A percentile compares a stretch with the other conserved stretches of the same genome.
Conservation (phyloP, 2,113 vertebrate genomes). For the Lanius collurio region DNA sequence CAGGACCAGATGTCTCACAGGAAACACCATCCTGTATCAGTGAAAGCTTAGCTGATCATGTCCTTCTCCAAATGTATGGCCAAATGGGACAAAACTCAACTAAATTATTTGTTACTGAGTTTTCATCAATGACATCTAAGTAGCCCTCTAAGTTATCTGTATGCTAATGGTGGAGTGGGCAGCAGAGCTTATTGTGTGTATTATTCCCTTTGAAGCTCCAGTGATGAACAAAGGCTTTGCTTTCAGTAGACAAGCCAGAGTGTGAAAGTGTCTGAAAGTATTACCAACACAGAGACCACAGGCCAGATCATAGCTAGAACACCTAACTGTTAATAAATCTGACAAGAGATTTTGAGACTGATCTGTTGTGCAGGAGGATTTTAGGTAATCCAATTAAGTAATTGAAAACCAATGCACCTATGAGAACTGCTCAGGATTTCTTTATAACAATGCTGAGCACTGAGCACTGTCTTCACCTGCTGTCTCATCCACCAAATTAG, state of each 20-base stretch:
- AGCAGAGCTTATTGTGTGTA: not conserved
- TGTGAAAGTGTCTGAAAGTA: not conserved
- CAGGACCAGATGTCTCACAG: not conserved
- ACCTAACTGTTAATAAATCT: not conserved
- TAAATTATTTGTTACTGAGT: not conserved
- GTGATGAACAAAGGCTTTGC: not conserved
- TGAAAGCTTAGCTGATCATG: not conserved
- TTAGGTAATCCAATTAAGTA: not conserved
- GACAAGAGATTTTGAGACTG: not conserved
- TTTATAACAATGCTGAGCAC: not conserved
- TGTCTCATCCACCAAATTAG: not conserved
- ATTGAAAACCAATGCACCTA: not conserved
- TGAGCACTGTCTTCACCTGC: not conserved
- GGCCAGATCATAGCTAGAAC: not conserved
- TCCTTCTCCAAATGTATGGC: not conserved
- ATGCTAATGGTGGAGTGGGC: not conserved
- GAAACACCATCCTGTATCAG: not conserved
- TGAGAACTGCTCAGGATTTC: not conserved
- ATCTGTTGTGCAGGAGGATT: not conserved
- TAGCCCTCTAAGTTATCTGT: not conserved
- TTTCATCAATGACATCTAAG: not conserved
- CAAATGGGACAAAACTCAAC: not conserved
- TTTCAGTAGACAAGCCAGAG: not conserved
- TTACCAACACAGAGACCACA: not conserved
- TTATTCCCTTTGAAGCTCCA: not conserved